Evolutionary conservation across 2,888 invertebrate species (phyloP), one percentile per base, ranked within the genome.

Genomic region (Tinea semifulvella): DNA sequence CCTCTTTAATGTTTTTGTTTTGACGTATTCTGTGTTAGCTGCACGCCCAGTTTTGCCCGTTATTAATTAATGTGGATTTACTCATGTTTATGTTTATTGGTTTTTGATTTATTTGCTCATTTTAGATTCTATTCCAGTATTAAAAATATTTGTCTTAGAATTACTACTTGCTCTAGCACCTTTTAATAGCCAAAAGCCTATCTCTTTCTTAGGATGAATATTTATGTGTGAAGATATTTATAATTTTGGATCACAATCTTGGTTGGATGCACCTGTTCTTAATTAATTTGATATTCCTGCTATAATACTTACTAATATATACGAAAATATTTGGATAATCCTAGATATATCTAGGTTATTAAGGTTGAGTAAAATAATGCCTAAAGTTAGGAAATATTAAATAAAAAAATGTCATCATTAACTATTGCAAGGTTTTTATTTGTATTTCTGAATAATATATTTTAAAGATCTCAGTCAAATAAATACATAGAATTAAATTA

Each of bases 401-500:
- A 22, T 38, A 7, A 38, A 38, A 38, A 38, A 38, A 35, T 8
- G 8, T 35, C 13, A 8, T 14, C 8, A 35, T 35, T n/a, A n/a
- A 18, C 20, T 40, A 40, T 40, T 40, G 40, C 40, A 40, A 40
- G 22, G 5, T 27, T 40, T 40, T 40, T 40, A 40, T 40, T 40
- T 40, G 22, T 40, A 40, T 13, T 40, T 40, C 17, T 40, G 40
- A 58, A 61, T 60, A 60, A 58, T 60, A 63, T 56, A 79, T 73
- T 71, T 68, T 72, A 66, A 73, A 68, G 67, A 68, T 71, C 68
- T 80, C 80, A 80, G 80, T 80, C 80, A 80, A 80, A 79, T 80
- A 80, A 80, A 80, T 80, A 80, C 79, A 80, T 60, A 68, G 64
- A 66, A 60, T 59, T 73, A 73, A 79, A 77, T 76, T 75, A 79